Evolutionary conservation across 2,888 invertebrate genomes (phyloP).

Genomic region (Heteromurus nitidus): DNA sequence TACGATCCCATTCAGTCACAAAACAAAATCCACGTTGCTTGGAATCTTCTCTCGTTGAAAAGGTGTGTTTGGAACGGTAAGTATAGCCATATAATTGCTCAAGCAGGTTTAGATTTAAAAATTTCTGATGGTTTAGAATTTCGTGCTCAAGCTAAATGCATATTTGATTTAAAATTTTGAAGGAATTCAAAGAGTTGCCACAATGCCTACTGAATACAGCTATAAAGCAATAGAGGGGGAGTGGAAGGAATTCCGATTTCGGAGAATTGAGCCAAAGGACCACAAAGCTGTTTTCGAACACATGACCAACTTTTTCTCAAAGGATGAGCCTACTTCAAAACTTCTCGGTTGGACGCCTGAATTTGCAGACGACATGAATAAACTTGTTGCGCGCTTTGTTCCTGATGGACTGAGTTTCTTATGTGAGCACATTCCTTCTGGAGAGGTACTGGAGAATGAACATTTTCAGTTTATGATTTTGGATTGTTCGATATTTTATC

Average conservation of each 20-base stretch:
- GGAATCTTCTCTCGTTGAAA: no score
- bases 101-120: no score
- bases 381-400: conserved; percentile 21
- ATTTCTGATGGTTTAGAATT: no score
- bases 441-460: conserved; percentile 54
- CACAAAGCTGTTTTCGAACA: conserved; percentile 55
- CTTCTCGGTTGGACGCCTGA: conserved; percentile 54
- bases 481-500: no score
- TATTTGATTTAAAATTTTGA: no score
- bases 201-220: conserved; percentile 45
- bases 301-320: conserved; percentile 35
- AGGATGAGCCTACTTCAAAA: conserved; percentile 51
- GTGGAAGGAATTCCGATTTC: conserved; percentile 62
- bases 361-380: conserved; percentile 53
- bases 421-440: conserved; percentile 51
- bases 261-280: conserved; percentile 44
- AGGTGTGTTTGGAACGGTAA: no score
- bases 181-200: no score
- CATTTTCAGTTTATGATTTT: no score
- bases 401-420: conserved; percentile 56
- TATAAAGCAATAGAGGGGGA: conserved; percentile 58
- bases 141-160: no score
- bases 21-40: no score
- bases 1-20: no score
- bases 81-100: no score